Base-by-base conservation (phyloP, 2,888 invertebrate genomes). In the Zonitis immaculata region DNA sequence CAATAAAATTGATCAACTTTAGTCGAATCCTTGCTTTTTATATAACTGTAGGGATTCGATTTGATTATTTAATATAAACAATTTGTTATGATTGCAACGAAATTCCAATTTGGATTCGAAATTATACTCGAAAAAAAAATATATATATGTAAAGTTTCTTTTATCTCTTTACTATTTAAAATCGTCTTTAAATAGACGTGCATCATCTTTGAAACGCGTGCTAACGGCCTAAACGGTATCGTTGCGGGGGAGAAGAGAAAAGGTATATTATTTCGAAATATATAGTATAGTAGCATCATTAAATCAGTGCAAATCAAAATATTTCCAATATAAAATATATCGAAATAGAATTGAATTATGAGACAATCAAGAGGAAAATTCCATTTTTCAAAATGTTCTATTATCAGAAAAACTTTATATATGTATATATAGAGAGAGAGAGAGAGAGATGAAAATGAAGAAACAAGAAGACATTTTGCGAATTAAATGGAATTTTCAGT, bases 211-310 rank as follows among this genome's bases (percentile, higher is more conserved):
- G 45, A 49, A 58, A 60, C 59, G 62, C 54, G 55, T 60, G 62
- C 59, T 53, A 52, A 58, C 60, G 26, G 16, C 42, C 47, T 53
- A 45, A 28, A 47, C 25, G n/a, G n/a, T 48, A 47, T 51, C 54
- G 46, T 51, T 56, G 57, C 54, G 61, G 61, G 61, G 61, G n/a
- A n/a, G n/a, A n/a, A n/a, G 60, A 62, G 54, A 50, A 44, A 35
- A 35, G 28, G 47, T 12, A 39, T 39, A n/a, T 55, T 51, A 51
- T 55, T 55, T 51, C 30, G n/a, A n/a, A n/a, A n/a, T n/a, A n/a
- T n/a, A n/a, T n/a, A 49, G 47, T 42, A 32, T 45, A 44, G 42
- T 51, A 35, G 18, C 9, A 35, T 16, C 35, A 35, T 35, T 9
- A 11, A 8, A 35, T 35, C 18, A 9, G 14, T 4, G 18, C 4